Evolutionary conservation across 2,888 invertebrate species (phyloP), one percentile per base, ranked within the genome.

Genomic region (Nephrotoma guestfalica): DNA sequence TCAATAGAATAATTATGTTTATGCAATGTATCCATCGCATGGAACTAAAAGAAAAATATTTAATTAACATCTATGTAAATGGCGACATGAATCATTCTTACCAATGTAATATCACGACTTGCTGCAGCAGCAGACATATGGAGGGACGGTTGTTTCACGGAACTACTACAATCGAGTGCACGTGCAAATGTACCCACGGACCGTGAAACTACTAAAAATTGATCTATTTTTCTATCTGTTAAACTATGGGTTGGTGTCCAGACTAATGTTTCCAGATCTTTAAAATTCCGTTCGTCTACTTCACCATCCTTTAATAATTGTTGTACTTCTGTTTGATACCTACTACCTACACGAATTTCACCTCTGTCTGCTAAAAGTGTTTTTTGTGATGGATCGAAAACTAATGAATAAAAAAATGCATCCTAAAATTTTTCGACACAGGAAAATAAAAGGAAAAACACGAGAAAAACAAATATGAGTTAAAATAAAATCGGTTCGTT

Each of bases 61-160:
- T 30, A 86, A 47, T 47, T 3, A 86, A 13, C 18, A 87, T 87
- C 86, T 13, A 88, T 57, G 51, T 15, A 5, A 15, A 15, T 6
- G 30, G 3, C 30, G 30, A 2, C 86, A 87, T 87, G 87, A 87
- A 88, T 86, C 87, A 9, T 71, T 91, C 92, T 90, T 89, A 96
- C 96, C 92, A 98, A 93, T 88, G 99, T 99, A 89, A 99, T 97
- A 93, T 99, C 99, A 89, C 99, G 94, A 90, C 98, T 98, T 88
- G 99, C 99, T 88, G 99, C 99, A 87, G 99, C 99, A 88, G 99
- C 99, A 90, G 98, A 98, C 98, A 99, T 98, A 92, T 99, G 99
- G 89, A 99, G 93, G 90, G 98, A 98, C 87, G 99, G 99, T 91
- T 99, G 98, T 91, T 99, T 98, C 86, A 99, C 97, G 89, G 98